phyloP scores from a whole-genome alignment of 1,140 invertebrate species.

The Rhyacophila brunnea region DNA sequence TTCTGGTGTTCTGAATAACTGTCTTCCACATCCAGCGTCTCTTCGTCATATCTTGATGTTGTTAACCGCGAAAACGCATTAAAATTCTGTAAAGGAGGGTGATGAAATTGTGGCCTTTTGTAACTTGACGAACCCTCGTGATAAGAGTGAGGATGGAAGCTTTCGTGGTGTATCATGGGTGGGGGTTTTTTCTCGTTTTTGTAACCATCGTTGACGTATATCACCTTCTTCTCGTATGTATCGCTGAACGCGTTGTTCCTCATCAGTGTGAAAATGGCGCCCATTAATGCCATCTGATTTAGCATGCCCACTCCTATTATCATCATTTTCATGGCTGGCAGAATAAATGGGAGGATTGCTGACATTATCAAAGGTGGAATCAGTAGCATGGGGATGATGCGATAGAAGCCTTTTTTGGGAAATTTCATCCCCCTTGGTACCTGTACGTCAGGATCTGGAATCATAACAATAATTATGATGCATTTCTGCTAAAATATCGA shows the following conservation, averaged over 20 bases:
- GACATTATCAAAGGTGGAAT: conserved; percentile 52
- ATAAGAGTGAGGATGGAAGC: conserved; percentile 7
- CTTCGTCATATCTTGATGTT: conserved; percentile 18
- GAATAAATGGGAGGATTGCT: conserved; percentile 50
- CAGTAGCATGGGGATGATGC: conserved; percentile 44
- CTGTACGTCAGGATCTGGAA: conserved; percentile 37
- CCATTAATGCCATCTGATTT: conserved; percentile 50
- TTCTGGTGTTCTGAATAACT: no score
- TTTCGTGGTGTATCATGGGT: conserved; percentile 17
- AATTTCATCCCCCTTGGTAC: conserved; percentile 46
- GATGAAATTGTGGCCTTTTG: not conserved
- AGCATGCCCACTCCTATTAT: conserved; percentile 44
- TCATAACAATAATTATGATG: not conserved
- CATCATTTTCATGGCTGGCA: conserved; percentile 52
- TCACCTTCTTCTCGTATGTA: conserved; percentile 44
- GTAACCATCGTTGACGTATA: conserved; percentile 51
- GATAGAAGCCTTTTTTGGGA: conserved; percentile 43
- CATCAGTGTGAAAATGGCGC: conserved; percentile 49
- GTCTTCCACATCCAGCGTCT: not conserved
- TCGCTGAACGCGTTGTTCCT: conserved; percentile 53
- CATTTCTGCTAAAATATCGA: no score
- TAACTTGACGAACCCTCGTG: not conserved
- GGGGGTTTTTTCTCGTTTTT: conserved; percentile 40
- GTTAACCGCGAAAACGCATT: conserved; percentile 1
- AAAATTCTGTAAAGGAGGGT: not conserved